These are phyloP conservation scores for Morpho achilles DNA, from an alignment of 2,888 invertebrate genomes.

Conservation along the genomic window DNA sequence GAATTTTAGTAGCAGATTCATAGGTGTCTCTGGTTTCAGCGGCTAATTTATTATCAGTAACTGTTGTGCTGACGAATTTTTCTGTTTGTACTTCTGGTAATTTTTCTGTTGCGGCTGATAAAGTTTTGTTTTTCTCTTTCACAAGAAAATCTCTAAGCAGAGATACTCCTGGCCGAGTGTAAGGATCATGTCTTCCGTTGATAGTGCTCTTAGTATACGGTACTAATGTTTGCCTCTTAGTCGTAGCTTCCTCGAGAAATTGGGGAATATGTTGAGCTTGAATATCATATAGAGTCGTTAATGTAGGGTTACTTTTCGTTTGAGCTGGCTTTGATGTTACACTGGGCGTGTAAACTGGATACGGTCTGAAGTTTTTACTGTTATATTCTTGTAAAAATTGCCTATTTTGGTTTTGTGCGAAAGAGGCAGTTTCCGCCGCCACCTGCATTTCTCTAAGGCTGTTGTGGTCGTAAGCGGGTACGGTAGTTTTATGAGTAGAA, in stretches of 20 bases:
- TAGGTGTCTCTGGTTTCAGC: slow-evolving; percentile 51
- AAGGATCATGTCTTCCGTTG: slow-evolving; percentile 58
- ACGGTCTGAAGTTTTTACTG: slow-evolving; percentile 61
- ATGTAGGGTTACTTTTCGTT: slow-evolving; percentile 55
- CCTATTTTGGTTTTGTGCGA: slow-evolving; percentile 78
- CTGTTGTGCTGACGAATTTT: slow-evolving; percentile 31
- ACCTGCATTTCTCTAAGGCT: slow-evolving; percentile 82
- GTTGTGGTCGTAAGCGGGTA: slow-evolving; percentile 59
- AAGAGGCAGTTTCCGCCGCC: slow-evolving; percentile 88
- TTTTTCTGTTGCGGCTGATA: slow-evolving; percentile 46
- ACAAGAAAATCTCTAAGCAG: slow-evolving; percentile 58
- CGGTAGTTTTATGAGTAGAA: slow-evolving; percentile 53
- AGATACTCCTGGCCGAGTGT: slow-evolving; percentile 70
- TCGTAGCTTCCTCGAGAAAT: slow-evolving; percentile 41
- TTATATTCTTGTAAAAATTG: slow-evolving; percentile 65
- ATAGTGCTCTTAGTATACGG: slow-evolving; percentile 58
- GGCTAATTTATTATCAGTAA: slow-evolving; percentile 36
- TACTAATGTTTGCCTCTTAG: slow-evolving; percentile 63
- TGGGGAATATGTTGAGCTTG: slow-evolving; percentile 47
- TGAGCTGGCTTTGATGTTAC: slow-evolving; percentile 43
- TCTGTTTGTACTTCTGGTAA: slow-evolving; percentile 43
- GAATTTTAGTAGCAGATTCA: slow-evolving; percentile 67
- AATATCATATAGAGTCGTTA: slow-evolving; percentile 69
- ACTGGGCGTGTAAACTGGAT: slow-evolving; percentile 66
- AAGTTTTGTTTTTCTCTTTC: slow-evolving; percentile 60